Base-by-base conservation (phyloP, 2,888 invertebrate species). In the Eupeodes luniger region DNA sequence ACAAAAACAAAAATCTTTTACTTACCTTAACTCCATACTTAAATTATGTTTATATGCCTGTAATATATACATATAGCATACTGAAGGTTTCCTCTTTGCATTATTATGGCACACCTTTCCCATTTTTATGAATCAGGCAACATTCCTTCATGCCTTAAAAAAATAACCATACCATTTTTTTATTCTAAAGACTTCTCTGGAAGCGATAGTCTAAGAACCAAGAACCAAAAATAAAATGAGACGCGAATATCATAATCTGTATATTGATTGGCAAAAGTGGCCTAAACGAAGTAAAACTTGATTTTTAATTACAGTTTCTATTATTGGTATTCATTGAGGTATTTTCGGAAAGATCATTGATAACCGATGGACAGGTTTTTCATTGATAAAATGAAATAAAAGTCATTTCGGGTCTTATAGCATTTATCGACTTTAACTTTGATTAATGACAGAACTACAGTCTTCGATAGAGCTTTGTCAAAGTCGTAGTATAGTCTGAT, bases 51-150 rank as follows among this genome's bases (percentile, higher is more conserved):
- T 64, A 59, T 69, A 36, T 78, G 70, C 72, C 49, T 76, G 10
- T 36, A 55, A 59, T 2, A 34, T n/a, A 27, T 27, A 1, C 2
- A 27, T 27, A 3, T 27, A 67, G 19, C 55, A 3, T 27, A 16
- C 19, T 51, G 9, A 12, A 27, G 72, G 62, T 78, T 81, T 75
- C 79, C 61, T 80, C 83, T 51, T 76, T 44, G 49, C 80, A 77
- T 75, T 83, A 57, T 57, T 81, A 76, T 57, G 87, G 77, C 83
- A 62, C 83, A 87, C 80, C 87, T 87, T 81, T 69, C 36, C 80
- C 76, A 84, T 84, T 87, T 81, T 74, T 84, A 83, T 57, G 84
- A 87, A 87, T 81, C 77, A 19, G 69, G 74, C 72, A 59, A 57
- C 87, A 87, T 87, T 83, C 87, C 83, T 67, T 36, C 61, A 79